Conservation (phyloP, 2,888 invertebrate genomes). For the Xestia rhomboidea region DNA sequence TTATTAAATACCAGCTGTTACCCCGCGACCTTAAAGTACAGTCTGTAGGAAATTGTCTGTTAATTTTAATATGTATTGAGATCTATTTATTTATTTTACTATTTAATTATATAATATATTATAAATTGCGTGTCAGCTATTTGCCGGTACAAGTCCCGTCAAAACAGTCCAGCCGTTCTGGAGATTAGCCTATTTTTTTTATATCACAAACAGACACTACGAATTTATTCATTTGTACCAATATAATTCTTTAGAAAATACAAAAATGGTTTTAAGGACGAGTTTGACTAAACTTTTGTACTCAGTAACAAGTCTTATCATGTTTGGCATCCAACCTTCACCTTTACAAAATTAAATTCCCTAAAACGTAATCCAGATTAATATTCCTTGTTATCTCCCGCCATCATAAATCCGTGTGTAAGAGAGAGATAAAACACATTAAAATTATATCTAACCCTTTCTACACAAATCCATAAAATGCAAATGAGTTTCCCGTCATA, state of each 20-base stretch:
- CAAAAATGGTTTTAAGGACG: background rate
- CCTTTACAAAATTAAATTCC: slow-evolving; percentile 7
- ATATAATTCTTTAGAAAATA: background rate
- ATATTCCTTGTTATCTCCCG: slow-evolving; percentile 16
- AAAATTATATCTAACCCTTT: slow-evolving; percentile 22
- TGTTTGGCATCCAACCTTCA: background rate
- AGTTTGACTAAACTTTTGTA: background rate
- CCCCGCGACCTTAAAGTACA: too few species aligned
- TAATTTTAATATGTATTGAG: too few species aligned
- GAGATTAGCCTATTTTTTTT: too few species aligned
- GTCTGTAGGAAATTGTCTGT: too few species aligned
- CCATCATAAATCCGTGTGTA: slow-evolving; percentile 16
- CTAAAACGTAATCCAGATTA: slow-evolving; percentile 33
- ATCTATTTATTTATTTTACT: too few species aligned
- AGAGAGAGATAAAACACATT: slow-evolving; percentile 15
- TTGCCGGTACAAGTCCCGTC: too few species aligned
- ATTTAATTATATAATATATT: too few species aligned
- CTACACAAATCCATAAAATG: slow-evolving; percentile 47
- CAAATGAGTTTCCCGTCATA: slow-evolving; percentile 39
- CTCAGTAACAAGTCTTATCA: background rate
- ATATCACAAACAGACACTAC: too few species aligned
- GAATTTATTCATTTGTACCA: too few species aligned
- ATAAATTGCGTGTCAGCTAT: too few species aligned
- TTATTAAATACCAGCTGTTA: too few species aligned
- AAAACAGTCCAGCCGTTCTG: too few species aligned